Evolutionary conservation across 2,113 vertebrate species (phyloP), one percentile per base, ranked within the genome.

Genomic region (Silurus meridionalis): DNA sequence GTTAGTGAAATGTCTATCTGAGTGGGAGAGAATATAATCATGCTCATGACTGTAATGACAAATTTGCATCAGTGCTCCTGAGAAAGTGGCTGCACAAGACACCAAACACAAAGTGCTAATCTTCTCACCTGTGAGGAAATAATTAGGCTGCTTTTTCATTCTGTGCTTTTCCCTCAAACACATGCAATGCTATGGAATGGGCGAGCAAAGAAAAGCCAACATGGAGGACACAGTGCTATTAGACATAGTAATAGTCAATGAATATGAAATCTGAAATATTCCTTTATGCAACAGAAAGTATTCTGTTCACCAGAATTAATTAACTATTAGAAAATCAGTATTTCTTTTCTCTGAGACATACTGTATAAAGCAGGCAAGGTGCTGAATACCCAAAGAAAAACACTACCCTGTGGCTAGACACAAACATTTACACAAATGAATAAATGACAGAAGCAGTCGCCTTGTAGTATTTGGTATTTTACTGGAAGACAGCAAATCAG

Each of bases 81-180:
- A 71, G 50, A 37, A 53, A n/a, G 14, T 0, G 63, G 8, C 8
- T 69, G 50, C 28, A 8, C 3, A 1, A 52, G 50, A 83, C 48
- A 37, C 8, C 4, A 67, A 90, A 81, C 5, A 10, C 48, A 87
- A 3, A 90, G 91, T 87, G 87, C 85, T 88, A 92, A 91, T 90
- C 77, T 87, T 91, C 86, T 80, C 83, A 92, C 78, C 89, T 93
- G 87, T 82, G 87, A 90, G 85, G n/a, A 72, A 80, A 90, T 90
- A 86, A 93, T 94, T 92, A 91, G 89, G 92, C 55, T 50, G 13
- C n/a, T 6, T 57, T 57, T 58, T 57, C 25, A 78, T 9, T 74
- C 23, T n/a, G 48, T 5, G 2, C 48, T 52, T 21, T 23, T 75
- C 21, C 4, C 10, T 52, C 21, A 23, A 6, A 1, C 0, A 21